Conservation (phyloP, 2,888 invertebrate genomes). For the Pristionchus mayeri region DNA sequence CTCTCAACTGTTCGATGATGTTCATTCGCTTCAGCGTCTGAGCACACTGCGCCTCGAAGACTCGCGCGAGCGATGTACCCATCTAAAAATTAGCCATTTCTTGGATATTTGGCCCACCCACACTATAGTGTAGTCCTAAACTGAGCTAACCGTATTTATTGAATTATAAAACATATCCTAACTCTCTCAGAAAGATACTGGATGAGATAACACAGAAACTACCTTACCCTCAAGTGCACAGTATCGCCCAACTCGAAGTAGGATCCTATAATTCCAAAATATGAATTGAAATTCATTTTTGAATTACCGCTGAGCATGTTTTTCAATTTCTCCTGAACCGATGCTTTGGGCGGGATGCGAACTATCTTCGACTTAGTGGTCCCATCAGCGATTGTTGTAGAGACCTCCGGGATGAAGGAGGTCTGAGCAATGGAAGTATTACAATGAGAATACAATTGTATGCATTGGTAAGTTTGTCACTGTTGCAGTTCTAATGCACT, state of each 20-base stretch:
- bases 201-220: not conserved
- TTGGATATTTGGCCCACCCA: too few species aligned
- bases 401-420: slow-evolving; percentile 39
- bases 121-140: too few species aligned
- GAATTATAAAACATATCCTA: too few species aligned
- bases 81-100: not conserved
- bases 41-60: slow-evolving; percentile 20
- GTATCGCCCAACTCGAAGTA: slow-evolving; percentile 23
- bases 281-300: not conserved
- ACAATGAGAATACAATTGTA: too few species aligned
- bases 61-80: not conserved
- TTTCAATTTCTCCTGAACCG: not conserved
- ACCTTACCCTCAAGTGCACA: not conserved
- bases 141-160: too few species aligned
- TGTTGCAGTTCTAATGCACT: too few species aligned
- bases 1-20: slow-evolving; percentile 34
- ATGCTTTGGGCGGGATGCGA: not conserved
- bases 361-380: slow-evolving; percentile 17
- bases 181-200: too few species aligned
- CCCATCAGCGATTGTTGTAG: not conserved
- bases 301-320: slow-evolving; percentile 3
- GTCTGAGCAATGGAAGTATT: not conserved
- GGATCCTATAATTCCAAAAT: not conserved
- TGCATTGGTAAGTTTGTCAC: too few species aligned
- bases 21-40: slow-evolving; percentile 9